These are phyloP conservation scores for Sebastolobus alascanus DNA, from an alignment of 2,797 vertebrate species.

Conservation along the genomic window DNA sequence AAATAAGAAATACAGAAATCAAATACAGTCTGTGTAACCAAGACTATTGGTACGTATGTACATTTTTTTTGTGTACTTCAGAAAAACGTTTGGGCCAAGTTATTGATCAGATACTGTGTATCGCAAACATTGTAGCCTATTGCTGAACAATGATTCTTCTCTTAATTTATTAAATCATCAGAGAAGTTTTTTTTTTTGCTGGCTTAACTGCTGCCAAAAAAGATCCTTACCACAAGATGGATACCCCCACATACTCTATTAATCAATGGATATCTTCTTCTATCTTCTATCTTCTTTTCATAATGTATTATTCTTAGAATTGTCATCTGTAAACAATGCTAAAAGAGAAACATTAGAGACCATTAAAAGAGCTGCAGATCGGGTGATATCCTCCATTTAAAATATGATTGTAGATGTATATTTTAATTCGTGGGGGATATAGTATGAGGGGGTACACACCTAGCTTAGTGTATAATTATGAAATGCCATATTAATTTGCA, in stretches of 20 bases:
- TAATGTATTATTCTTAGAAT: background rate
- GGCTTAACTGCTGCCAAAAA: background rate
- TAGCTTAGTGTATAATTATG: background rate
- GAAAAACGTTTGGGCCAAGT: too few relatives aligned
- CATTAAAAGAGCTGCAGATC: background rate
- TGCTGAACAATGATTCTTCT: background rate
- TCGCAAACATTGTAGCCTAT: too few relatives aligned
- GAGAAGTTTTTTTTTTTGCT: background rate
- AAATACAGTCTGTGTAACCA: too few relatives aligned
- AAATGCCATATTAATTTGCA: background rate
- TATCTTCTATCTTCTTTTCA: background rate
- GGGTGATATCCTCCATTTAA: background rate
- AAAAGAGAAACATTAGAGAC: background rate
- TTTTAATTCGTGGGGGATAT: background rate
- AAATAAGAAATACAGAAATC: background rate
- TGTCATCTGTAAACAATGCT: background rate
- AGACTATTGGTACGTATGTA: too few relatives aligned
- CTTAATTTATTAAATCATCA: background rate
- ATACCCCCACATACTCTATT: background rate
- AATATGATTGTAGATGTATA: background rate
- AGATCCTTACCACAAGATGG: background rate
- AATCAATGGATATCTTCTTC: background rate
- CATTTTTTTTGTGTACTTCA: too few relatives aligned
- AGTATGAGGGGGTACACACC: background rate
- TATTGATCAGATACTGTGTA: background rate